Conservation (phyloP, 2,888 invertebrate species). For the Amphipyra tragopoginis region DNA sequence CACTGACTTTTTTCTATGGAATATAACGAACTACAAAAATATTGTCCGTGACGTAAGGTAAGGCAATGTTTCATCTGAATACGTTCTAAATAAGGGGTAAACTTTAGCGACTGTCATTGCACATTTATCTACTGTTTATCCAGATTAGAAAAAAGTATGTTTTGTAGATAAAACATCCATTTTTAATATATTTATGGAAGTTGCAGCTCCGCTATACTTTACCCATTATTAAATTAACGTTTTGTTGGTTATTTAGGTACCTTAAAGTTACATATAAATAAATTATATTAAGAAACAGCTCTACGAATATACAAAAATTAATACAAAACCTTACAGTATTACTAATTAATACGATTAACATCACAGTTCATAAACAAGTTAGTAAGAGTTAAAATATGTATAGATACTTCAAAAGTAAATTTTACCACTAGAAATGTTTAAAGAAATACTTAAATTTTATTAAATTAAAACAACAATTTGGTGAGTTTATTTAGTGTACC, state of each 20-base stretch:
- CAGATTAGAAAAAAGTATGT: slow-evolving; percentile 20
- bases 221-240: slow-evolving; percentile 66
- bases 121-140: slow-evolving; percentile 11
- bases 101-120: slow-evolving; percentile 58
- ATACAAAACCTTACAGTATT: slow-evolving; percentile 84
- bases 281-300: slow-evolving; percentile 87
- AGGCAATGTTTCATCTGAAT: slow-evolving; percentile 61
- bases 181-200: slow-evolving; percentile 17
- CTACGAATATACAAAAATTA: slow-evolving; percentile 89
- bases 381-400: slow-evolving; percentile 81
- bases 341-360: slow-evolving; percentile 90
- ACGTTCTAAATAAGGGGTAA: slow-evolving; percentile 65
- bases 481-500: slow-evolving; percentile 81
- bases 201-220: slow-evolving; percentile 60
- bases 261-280: slow-evolving; percentile 85
- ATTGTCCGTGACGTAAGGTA: slow-evolving; percentile 50
- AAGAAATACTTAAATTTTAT: slow-evolving; percentile 75
- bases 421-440: slow-evolving; percentile 73
- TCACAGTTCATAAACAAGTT: slow-evolving; percentile 90
- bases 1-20: slow-evolving; percentile 9
- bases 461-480: slow-evolving; percentile 82
- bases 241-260: slow-evolving; percentile 74
- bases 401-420: slow-evolving; percentile 83
- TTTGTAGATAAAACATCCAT: slow-evolving; percentile 21
- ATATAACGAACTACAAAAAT: slow-evolving; percentile 58